Percentiles rank a stretch among this genome's conserved stretches.
Conservation (phyloP, 1,140 invertebrate species). For the Drosophila nigrodunni region DNA sequence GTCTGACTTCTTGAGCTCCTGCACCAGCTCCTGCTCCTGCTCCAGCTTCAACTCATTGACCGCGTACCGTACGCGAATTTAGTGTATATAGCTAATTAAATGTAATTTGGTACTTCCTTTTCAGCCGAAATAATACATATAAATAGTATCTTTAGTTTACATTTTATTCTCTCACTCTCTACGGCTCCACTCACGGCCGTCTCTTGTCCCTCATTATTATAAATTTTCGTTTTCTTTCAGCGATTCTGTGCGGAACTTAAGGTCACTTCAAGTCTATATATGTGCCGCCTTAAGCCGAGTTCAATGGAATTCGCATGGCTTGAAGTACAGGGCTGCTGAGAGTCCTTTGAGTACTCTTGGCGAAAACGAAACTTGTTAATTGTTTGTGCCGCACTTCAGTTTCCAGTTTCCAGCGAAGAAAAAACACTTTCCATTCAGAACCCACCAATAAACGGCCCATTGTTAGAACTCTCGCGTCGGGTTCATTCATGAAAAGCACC, state of each 20-base stretch:
- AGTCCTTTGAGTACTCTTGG: background rate
- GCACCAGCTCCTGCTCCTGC: slow-evolving; percentile 50
- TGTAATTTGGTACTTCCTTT: slow-evolving; percentile 84
- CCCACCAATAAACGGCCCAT: slow-evolving; percentile 58
- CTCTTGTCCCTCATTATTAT: slow-evolving; percentile 63
- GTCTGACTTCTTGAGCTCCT: slow-evolving; percentile 75
- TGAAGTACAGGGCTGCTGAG: slow-evolving; percentile 1
- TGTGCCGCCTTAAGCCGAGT: slow-evolving; percentile 25
- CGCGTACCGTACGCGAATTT: slow-evolving; percentile 78
- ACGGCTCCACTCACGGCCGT: slow-evolving; percentile 3
- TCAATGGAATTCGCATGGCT: slow-evolving; percentile 68
- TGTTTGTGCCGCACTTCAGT: slow-evolving; percentile 67
- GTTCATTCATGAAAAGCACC: slow-evolving; percentile 69
- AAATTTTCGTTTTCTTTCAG: slow-evolving; percentile 79
- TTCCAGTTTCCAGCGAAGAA: slow-evolving; percentile 66
- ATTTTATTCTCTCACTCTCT: slow-evolving; percentile 60
- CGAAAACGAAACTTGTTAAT: slow-evolving; percentile 73
- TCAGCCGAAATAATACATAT: slow-evolving; percentile 83
- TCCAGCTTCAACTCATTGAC: slow-evolving; percentile 40
- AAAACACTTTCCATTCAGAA: slow-evolving; percentile 77
- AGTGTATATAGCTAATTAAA: slow-evolving; percentile 76
- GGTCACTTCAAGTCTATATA: slow-evolving; percentile 54
- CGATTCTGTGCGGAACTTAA: slow-evolving; percentile 31
- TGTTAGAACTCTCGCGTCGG: slow-evolving; percentile 25
- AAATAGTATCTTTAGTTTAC: slow-evolving; percentile 82